Evolutionary conservation across 2,113 vertebrate genomes (phyloP).

Genomic region (Andinoacara biseriatus): DNA sequence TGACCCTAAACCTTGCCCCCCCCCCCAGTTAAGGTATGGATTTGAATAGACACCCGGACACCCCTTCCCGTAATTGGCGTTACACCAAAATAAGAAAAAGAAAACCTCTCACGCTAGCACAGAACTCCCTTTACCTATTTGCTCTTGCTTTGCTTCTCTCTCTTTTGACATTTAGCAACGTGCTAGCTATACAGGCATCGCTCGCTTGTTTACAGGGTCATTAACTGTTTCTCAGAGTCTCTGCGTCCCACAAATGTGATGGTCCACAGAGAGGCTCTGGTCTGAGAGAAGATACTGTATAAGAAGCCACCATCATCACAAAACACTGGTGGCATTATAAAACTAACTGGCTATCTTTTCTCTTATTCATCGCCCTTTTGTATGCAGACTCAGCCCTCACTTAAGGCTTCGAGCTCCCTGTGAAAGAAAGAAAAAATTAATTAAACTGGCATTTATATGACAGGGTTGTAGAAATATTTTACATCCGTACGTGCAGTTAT

Average conservation of each 20-base stretch:
- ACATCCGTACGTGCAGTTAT: conserved; percentile 9
- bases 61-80: neutral
- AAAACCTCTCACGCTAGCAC: neutral
- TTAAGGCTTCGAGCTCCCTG: neutral
- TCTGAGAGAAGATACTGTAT: conserved; percentile 20
- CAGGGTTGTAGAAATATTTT: conserved; percentile 17
- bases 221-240: conserved; percentile 60
- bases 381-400: conserved; percentile 49
- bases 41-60: neutral
- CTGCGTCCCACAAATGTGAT: conserved; percentile 55
- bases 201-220: conserved; percentile 65
- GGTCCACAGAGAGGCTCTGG: conserved; percentile 40
- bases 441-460: conserved; percentile 55
- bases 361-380: conserved; percentile 25
- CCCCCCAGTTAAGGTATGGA: neutral
- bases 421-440: conserved; percentile 55
- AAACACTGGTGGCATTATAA: conserved; percentile 52
- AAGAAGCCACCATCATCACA: conserved; percentile 45
- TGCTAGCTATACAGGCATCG: conserved; percentile 33
- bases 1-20: conserved; percentile 40
- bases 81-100: neutral
- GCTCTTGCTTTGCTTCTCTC: conserved; percentile 2
- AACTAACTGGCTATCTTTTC: conserved; percentile 28
- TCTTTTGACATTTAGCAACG: conserved; percentile 58
- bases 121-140: neutral